Evolutionary conservation across 2,888 invertebrate species (phyloP).

Genomic region (Pterostichus niger): DNA sequence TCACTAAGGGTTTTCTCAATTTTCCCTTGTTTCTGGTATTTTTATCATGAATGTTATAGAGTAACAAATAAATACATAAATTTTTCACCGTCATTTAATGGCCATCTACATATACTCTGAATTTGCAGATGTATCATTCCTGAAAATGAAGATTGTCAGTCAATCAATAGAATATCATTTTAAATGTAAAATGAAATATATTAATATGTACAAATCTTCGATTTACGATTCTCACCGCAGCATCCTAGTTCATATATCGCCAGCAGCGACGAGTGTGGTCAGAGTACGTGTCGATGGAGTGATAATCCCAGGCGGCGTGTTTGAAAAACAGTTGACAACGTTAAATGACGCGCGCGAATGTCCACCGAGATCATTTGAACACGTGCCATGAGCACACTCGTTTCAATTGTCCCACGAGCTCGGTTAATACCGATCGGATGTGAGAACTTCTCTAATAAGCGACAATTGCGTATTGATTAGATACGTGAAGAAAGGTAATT

Average conservation of each 20-base stretch:
- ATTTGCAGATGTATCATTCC: too few relatives aligned
- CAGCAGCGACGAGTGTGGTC: background rate
- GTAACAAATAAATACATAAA: too few relatives aligned
- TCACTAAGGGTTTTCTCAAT: too few relatives aligned
- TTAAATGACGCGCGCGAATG: slow-evolving; percentile 58
- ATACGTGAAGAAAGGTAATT: slow-evolving; percentile 30
- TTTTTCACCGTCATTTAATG: too few relatives aligned
- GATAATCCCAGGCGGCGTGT: slow-evolving; percentile 57
- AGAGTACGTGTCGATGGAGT: slow-evolving; percentile 54
- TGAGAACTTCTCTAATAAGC: slow-evolving; percentile 31
- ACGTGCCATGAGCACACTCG: slow-evolving; percentile 25
- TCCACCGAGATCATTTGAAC: slow-evolving; percentile 54
- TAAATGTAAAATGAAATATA: too few relatives aligned
- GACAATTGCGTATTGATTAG: slow-evolving; percentile 46
- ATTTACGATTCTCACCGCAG: background rate
- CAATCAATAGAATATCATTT: too few relatives aligned
- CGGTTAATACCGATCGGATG: slow-evolving; percentile 3
- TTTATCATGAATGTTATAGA: too few relatives aligned
- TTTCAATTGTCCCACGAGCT: slow-evolving; percentile 47
- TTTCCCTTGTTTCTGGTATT: too few relatives aligned
- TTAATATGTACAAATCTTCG: background rate
- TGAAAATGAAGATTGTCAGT: too few relatives aligned
- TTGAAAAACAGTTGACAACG: slow-evolving; percentile 63
- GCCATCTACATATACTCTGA: too few relatives aligned
- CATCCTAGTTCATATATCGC: background rate